Percentiles rank a stretch among this genome's conserved stretches.
Conservation (phyloP, 1,140 invertebrate species). For the Calliopsis andreniformis region DNA sequence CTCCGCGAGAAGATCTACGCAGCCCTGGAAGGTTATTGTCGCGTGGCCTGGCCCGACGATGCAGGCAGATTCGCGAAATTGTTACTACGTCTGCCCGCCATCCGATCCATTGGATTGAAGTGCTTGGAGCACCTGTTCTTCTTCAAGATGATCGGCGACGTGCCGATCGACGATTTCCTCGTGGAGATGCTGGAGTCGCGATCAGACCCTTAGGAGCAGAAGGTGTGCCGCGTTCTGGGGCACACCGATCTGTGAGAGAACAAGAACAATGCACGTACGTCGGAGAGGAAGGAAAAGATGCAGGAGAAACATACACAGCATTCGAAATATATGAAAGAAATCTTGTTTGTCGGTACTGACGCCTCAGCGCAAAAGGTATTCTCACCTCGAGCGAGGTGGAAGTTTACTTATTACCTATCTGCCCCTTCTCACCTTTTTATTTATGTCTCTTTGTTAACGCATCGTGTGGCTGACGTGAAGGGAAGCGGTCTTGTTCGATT, state of each 20-base stretch:
- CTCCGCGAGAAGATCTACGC: conserved; percentile 97
- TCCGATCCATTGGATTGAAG: conserved; percentile 97
- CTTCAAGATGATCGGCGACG: conserved; percentile 94
- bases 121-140: conserved; percentile 98
- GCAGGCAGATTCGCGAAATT: conserved; percentile 97
- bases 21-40: conserved; percentile 96
- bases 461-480: conserved; percentile 39
- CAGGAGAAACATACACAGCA: conserved; percentile 34
- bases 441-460: conserved; percentile 49
- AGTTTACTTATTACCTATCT: conserved; percentile 54
- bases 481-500: conserved; percentile 46
- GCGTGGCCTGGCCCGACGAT: conserved; percentile 92
- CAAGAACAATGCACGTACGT: background rate
- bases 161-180: conserved; percentile 87
- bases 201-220: conserved; percentile 79
- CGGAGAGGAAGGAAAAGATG: conserved; percentile 15
- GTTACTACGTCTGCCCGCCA: conserved; percentile 94
- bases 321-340: conserved; percentile 30
- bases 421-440: conserved; percentile 37
- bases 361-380: conserved; percentile 12
- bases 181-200: conserved; percentile 87
- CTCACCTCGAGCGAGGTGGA: conserved; percentile 36
- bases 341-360: conserved; percentile 20
- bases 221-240: conserved; percentile 74
- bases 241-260: conserved; percentile 74